These are phyloP conservation scores for Epistrophella euchroma DNA, from an alignment of 2,888 invertebrate genomes.

Conservation along the genomic window DNA sequence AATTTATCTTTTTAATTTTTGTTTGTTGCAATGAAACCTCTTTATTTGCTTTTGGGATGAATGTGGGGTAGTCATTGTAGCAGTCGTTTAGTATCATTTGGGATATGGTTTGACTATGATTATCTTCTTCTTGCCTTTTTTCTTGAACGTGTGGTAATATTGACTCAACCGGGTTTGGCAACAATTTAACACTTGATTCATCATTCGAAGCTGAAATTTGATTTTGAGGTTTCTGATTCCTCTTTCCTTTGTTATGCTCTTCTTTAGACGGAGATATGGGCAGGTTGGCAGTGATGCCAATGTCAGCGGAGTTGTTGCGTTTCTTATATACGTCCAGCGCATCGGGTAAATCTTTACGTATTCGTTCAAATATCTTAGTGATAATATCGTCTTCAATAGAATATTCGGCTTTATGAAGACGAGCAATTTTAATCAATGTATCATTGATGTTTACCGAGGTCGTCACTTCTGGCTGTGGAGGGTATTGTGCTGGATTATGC, in stretches of 20 bases:
- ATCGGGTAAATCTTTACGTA: slow-evolving; percentile 33
- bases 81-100: slow-evolving; percentile 6
- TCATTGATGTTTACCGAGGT: neutral
- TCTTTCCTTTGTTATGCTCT: neutral
- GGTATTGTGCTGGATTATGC: neutral
- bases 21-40: slow-evolving; percentile 18
- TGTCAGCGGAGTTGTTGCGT: neutral
- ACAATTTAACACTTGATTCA: slow-evolving; percentile 11
- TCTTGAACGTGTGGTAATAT: neutral
- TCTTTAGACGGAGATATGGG: neutral
- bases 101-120: neutral
- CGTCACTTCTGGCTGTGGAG: neutral
- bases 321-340: slow-evolving; percentile 24
- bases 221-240: neutral
- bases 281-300: neutral
- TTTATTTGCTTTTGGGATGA: neutral
- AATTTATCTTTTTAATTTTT: slow-evolving; percentile 45
- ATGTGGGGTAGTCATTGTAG: neutral
- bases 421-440: neutral
- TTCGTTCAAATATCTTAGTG: slow-evolving; percentile 50
- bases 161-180: neutral
- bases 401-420: neutral
- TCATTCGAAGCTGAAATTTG: slow-evolving; percentile 22
- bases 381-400: slow-evolving; percentile 40
- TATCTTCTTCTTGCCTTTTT: neutral